A percentile compares a stretch with the other conserved stretches of the same genome.
Conservation (phyloP, 2,888 invertebrate species). For the Taenaris catops region DNA sequence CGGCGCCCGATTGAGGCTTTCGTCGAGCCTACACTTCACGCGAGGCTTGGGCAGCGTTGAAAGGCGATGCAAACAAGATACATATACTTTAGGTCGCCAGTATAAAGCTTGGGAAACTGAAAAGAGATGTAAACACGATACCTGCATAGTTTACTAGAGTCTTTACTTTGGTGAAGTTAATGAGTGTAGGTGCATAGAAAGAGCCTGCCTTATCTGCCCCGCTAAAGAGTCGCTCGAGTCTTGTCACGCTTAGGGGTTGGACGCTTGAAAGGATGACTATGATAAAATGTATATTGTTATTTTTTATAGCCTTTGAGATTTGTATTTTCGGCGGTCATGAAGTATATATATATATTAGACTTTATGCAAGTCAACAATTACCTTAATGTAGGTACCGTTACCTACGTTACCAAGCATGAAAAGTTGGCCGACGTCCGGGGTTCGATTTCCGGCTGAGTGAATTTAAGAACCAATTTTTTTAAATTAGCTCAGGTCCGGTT, state of each 20-base stretch:
- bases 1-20: slow-evolving; percentile 4
- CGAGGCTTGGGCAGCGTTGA: slow-evolving; percentile 9
- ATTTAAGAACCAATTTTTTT: too few species aligned
- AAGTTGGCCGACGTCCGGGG: too few species aligned
- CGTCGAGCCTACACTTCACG: slow-evolving; percentile 8
- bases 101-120: slow-evolving; percentile 51
- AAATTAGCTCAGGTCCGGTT: too few species aligned
- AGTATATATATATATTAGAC: too few species aligned
- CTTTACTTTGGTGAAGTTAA: slow-evolving; percentile 70
- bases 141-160: slow-evolving; percentile 59
- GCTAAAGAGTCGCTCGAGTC: slow-evolving; percentile 43
- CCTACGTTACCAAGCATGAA: too few species aligned
- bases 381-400: too few species aligned
- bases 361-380: too few species aligned
- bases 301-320: slow-evolving; percentile 3
- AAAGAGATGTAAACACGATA: slow-evolving; percentile 75
- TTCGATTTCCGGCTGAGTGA: too few species aligned
- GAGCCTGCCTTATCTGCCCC: slow-evolving; percentile 51
- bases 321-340: too few species aligned
- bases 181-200: slow-evolving; percentile 56
- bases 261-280: slow-evolving; percentile 20
- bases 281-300: slow-evolving; percentile 16
- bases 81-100: slow-evolving; percentile 26
- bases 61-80: slow-evolving; percentile 13
- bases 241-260: slow-evolving; percentile 28